Conservation (phyloP, 2,888 invertebrate species). For the Ischnura elegans region DNA sequence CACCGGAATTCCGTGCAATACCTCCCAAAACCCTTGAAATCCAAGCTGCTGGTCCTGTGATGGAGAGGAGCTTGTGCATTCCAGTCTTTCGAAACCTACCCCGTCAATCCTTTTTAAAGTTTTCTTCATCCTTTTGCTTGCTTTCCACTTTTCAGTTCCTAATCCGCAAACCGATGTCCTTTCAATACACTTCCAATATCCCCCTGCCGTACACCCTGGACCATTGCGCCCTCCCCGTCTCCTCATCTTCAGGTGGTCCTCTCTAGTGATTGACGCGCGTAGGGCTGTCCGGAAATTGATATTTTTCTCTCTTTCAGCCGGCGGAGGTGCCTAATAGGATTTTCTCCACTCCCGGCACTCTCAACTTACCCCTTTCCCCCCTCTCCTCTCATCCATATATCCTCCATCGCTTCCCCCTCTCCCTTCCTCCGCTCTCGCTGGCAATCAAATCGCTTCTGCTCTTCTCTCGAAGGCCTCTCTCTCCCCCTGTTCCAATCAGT, state of each 20-base stretch:
- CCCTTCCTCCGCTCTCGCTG: background rate
- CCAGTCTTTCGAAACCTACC: background rate
- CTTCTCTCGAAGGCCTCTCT: too few species aligned
- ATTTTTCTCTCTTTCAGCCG: background rate
- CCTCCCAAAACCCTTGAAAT: too few species aligned
- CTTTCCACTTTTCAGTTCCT: too few species aligned
- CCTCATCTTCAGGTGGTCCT: background rate
- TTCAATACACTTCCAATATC: background rate
- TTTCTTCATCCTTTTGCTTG: too few species aligned
- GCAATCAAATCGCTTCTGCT: background rate
- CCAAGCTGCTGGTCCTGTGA: too few species aligned
- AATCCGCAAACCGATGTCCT: too few species aligned
- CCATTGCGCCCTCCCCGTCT: background rate
- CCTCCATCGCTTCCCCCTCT: background rate
- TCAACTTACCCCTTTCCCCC: background rate
- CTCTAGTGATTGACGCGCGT: background rate
- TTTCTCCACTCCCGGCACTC: background rate
- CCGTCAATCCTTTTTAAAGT: background rate
- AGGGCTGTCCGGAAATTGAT: background rate
- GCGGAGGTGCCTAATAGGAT: slow-evolving; percentile 1
- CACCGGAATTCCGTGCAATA: too few species aligned
- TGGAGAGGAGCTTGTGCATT: too few species aligned
- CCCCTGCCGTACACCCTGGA: background rate
- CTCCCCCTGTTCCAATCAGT: too few species aligned
- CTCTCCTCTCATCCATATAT: too few species aligned